Percentiles rank a stretch among this genome's conserved stretches.
Evolutionary conservation across 1,140 invertebrate genomes (phyloP).

Genomic region (Dendrolimus punctatus): DNA sequence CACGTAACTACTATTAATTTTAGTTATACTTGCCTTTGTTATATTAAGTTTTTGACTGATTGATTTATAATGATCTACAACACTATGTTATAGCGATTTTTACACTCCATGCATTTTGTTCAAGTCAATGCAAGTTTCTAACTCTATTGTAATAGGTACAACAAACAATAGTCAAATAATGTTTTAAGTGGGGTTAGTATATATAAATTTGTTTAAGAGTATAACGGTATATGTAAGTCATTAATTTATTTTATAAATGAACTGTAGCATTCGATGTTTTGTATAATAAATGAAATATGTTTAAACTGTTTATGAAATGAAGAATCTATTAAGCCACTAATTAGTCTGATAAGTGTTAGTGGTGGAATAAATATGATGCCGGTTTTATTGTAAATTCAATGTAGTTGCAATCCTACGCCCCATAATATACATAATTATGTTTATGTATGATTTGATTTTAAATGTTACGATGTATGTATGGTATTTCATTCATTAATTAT

Average conservation of each 20-base stretch:
- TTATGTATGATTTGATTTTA: conserved; percentile 38
- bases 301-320: too few relatives aligned
- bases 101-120: conserved; percentile 49
- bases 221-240: conserved; percentile 14
- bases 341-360: conserved; percentile 31
- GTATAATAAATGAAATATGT: not conserved
- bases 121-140: conserved; percentile 40
- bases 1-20: conserved; percentile 13
- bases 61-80: conserved; percentile 47
- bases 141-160: conserved; percentile 35
- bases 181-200: conserved; percentile 31
- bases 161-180: conserved; percentile 39
- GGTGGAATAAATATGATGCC: conserved; percentile 37
- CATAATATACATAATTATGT: conserved; percentile 31
- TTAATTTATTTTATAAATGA: conserved; percentile 21
- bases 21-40: conserved; percentile 58
- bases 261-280: not conserved
- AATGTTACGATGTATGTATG: conserved; percentile 41
- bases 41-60: conserved; percentile 63
- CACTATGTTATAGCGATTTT: conserved; percentile 29
- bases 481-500: conserved; percentile 40
- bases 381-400: conserved; percentile 21
- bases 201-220: conserved; percentile 5
- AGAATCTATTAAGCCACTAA: conserved; percentile 19
- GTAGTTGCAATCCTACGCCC: conserved; percentile 10